These are phyloP conservation scores for Caenorhabditis becei DNA, from an alignment of 2,888 invertebrate species.

Conservation along the genomic window DNA sequence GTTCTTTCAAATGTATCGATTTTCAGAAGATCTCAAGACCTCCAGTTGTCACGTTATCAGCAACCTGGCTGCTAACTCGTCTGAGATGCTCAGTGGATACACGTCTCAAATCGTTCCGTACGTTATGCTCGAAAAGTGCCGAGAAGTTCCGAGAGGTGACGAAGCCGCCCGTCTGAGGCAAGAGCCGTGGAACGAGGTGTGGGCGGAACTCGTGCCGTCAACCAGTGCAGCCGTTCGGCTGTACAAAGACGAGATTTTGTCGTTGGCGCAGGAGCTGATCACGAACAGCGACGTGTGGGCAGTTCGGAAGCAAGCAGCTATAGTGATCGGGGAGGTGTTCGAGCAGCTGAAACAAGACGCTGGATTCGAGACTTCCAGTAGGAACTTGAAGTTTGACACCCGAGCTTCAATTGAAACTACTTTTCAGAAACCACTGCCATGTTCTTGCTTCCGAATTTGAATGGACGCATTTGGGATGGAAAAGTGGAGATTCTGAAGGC, in stretches of 20 bases:
- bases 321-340: constrained; percentile 63
- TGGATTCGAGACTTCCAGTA: constrained; percentile 23
- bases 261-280: constrained; percentile 62
- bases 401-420: no score
- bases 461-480: constrained; percentile 75
- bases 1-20: constrained; percentile 1
- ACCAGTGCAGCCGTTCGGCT: constrained; percentile 63
- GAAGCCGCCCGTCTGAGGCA: constrained; percentile 61
- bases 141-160: constrained; percentile 70
- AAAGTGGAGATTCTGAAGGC: constrained; percentile 70
- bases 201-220: constrained; percentile 73
- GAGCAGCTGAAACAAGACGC: constrained; percentile 21
- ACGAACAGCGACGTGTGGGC: constrained; percentile 71
- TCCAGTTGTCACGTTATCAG: constrained; percentile 68
- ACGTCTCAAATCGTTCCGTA: constrained; percentile 67
- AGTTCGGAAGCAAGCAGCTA: constrained; percentile 69
- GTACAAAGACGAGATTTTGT: constrained; percentile 70
- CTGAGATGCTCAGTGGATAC: constrained; percentile 64
- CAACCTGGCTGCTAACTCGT: constrained; percentile 65
- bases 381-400: neutral
- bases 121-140: constrained; percentile 68
- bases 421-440: constrained; percentile 63
- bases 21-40: constrained; percentile 68
- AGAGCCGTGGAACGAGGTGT: constrained; percentile 73
- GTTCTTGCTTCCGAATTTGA: constrained; percentile 61